phyloP scores from a whole-genome alignment of 2,888 invertebrate species.

The Leptopilina drosophilae region DNA sequence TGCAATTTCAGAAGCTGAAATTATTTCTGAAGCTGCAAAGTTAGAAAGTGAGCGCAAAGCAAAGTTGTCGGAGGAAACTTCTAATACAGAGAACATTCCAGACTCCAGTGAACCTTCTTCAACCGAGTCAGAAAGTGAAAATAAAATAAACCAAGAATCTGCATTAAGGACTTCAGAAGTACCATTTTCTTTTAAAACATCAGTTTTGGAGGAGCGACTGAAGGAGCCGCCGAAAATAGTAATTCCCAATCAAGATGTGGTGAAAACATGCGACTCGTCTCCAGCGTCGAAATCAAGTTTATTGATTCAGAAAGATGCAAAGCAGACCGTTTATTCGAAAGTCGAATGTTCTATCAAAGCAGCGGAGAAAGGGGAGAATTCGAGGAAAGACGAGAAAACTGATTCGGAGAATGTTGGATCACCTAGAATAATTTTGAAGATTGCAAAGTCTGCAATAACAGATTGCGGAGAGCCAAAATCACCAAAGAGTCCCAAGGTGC shows the following conservation, averaged over 20 bases:
- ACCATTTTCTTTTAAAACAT: constrained; percentile 63
- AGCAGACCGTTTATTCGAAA: constrained; percentile 60
- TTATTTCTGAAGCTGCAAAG: constrained; percentile 74
- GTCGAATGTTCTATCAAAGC: constrained; percentile 68
- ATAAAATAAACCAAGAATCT: constrained; percentile 21
- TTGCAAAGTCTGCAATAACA: constrained; percentile 73
- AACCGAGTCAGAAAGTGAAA: not conserved
- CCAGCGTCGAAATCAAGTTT: constrained; percentile 67
- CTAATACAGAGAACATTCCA: constrained; percentile 31
- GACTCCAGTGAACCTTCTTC: not conserved
- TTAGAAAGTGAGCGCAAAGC: constrained; percentile 70
- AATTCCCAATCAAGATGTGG: constrained; percentile 66
- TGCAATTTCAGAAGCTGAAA: constrained; percentile 74
- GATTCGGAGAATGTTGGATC: constrained; percentile 73
- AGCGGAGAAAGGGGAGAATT: constrained; percentile 62
- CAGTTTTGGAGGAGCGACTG: constrained; percentile 70
- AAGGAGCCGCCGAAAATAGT: constrained; percentile 73
- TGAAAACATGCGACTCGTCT: constrained; percentile 62
- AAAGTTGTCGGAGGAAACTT: constrained; percentile 59
- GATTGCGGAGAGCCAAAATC: constrained; percentile 74
- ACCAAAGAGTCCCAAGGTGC: constrained; percentile 74
- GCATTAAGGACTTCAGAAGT: constrained; percentile 16
- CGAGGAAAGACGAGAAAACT: constrained; percentile 70
- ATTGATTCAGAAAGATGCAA: constrained; percentile 68
- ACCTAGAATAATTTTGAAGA: constrained; percentile 73